Base-by-base conservation (phyloP, 2,888 invertebrate species). In the Argyra leucocephala region DNA sequence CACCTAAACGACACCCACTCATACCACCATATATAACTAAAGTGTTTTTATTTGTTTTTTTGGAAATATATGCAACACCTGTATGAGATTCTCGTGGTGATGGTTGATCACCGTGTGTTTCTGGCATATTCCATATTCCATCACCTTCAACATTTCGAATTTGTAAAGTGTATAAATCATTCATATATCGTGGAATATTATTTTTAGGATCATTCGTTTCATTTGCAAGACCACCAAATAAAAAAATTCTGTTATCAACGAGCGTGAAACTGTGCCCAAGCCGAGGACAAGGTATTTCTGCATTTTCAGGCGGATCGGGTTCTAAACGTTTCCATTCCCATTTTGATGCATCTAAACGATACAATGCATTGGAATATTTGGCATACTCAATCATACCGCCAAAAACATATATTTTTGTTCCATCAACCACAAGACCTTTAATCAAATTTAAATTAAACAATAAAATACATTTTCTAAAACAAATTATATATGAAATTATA, bases 361-460 rank as follows among this genome's bases (percentile, higher is more conserved):
- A 95, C 66, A 96, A 81, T 78, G 96, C 96, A 81, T 93, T 94
- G 65, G 95, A 94, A 81, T 96, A 97, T 82, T 96, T 94, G 74
- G 96, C 96, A 84, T 95, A 96, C 81, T 97, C 96, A 67, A 96
- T 91, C 96, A 97, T 97, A 71, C 97, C 97, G 76, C 97, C 97
- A 82, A 96, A 97, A 66, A 96, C 92, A 68, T 95, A 84, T 63
- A 97, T 88, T 68, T 94, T 84, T 23, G 93, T 94, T 22, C 93
- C 93, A 31, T 61, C 61, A 6, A 61, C 36, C 1, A n/a, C 61
- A 10, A 61, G 22, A 31, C 48, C 48, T 48, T 5, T 3, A 48
- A 48, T 48, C 18, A 48, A 48, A 48, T 48, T 3, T 12, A 48
- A 12, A 5, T n/a, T 48, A 12, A 1, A 48, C 1, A 18, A 2